These are phyloP conservation scores for Sciurus carolinensis DNA, from an alignment of 2,797 vertebrate species.

Conservation along the genomic window DNA sequence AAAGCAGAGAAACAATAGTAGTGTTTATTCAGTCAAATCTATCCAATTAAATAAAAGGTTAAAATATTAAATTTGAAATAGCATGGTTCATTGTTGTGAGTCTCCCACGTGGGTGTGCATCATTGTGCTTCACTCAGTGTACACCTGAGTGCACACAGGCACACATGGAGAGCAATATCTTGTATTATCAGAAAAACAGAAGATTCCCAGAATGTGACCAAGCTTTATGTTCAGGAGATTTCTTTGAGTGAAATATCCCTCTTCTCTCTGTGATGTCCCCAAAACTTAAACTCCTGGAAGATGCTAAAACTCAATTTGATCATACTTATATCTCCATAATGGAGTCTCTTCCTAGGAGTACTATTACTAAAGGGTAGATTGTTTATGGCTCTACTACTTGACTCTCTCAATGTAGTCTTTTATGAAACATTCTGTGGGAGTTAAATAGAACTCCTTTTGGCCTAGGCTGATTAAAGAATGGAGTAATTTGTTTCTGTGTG, in stretches of 20 bases:
- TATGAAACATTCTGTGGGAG: background rate
- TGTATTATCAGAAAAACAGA: background rate
- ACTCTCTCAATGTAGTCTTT: background rate
- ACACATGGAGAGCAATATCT: background rate
- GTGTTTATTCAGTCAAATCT: constrained; percentile 35
- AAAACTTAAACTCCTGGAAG: constrained; percentile 9
- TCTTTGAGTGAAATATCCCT: constrained; percentile 21
- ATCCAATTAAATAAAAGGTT: constrained; percentile 32
- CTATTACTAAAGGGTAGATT: background rate
- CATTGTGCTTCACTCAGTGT: background rate
- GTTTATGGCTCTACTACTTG: background rate
- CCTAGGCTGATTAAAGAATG: background rate
- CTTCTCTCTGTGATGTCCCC: background rate
- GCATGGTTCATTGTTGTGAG: background rate
- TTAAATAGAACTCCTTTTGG: background rate
- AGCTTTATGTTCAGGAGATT: background rate
- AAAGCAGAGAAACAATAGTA: constrained; percentile 11
- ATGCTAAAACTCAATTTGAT: background rate
- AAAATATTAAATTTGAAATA: constrained; percentile 38
- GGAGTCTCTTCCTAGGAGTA: background rate
- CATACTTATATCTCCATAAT: background rate
- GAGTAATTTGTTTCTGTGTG: background rate
- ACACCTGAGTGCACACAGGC: background rate
- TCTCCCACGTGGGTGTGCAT: background rate
- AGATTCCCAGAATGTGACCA: background rate